Base-by-base conservation (phyloP, 2,888 invertebrate genomes). In the Rhamphomyia laevipes region DNA sequence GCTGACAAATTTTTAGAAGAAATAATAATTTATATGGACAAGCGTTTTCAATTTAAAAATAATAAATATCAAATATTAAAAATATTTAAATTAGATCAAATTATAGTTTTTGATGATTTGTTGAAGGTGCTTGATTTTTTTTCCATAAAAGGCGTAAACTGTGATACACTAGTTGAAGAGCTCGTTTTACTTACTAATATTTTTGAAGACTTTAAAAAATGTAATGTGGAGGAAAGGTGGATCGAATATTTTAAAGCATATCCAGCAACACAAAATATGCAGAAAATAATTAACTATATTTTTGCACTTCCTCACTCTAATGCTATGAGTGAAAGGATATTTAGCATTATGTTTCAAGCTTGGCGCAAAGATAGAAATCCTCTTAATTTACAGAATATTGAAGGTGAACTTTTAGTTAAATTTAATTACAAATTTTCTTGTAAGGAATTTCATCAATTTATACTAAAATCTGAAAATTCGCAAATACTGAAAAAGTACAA, bases 1-100 rank as follows among this genome's bases (percentile, higher is more conserved):
- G 47, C 47, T 4, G 41, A 43, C 3, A 37, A 46, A 12, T 46
- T 46, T 46, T 11, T 46, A 17, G 40, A 48, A 15, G 43, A 11
- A 16, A 30, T 51, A 48, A 40, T 48, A 27, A 40, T 13, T 15
- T 51, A 49, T 35, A 51, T 49, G 27, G 51, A 46, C 47, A 45
- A 47, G 11, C 4, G 42, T 3, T 49, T 45, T 17, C 3, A 45
- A 41, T 35, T 35, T 27, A n/a, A 38, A 35, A 18, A 41, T 12
- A 41, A 41, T 41, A 37, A 17, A n/a, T 35, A 11, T 4, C 18
- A 45, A 45, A 17, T 6, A 5, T 27, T 45, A 9, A 16, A 17
- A 10, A 9, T 45, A n/a, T 45, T 45, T 37, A 45, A 35, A 21
- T 18, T 45, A 5, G 15, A 18, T 13, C 13, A 33, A 33, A 10